Percentiles rank a stretch among this genome's conserved stretches.
These are phyloP conservation scores for Melanotaenia pygmaea DNA, from an alignment of 2,797 vertebrate genomes.

Conservation along the genomic window DNA sequence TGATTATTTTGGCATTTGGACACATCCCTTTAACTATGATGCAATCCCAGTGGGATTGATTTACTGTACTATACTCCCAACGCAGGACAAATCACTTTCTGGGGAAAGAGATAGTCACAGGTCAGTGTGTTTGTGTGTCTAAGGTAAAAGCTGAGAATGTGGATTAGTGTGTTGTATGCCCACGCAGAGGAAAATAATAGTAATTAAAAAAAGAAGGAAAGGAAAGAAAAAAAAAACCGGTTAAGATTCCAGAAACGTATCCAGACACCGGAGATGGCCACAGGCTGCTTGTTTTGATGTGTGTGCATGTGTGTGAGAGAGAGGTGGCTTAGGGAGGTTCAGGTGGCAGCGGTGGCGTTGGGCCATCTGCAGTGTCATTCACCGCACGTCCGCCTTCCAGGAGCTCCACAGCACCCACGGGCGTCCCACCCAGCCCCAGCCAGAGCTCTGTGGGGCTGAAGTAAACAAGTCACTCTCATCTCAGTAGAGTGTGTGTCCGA, in stretches of 20 bases:
- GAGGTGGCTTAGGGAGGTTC: constrained; percentile 55
- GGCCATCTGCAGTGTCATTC: constrained; percentile 78
- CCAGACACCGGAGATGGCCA: constrained; percentile 64
- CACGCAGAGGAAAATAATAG: constrained; percentile 20
- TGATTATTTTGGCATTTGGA: constrained; percentile 76
- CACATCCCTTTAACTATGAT: constrained; percentile 67
- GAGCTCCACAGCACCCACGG: constrained; percentile 68
- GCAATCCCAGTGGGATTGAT: constrained; percentile 74
- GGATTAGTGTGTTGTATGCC: constrained; percentile 10
- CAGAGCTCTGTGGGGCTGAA: constrained; percentile 61
- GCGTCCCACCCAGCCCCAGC: constrained; percentile 75
- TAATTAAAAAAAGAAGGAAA: constrained; percentile 16
- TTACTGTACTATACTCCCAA: constrained; percentile 62
- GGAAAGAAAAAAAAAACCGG: constrained; percentile 1
- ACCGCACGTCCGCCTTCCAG: constrained; percentile 61
- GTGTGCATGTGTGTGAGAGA: constrained; percentile 50
- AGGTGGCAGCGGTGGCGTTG: constrained; percentile 67
- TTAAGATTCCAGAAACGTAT: constrained; percentile 45
- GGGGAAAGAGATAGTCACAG: constrained; percentile 35
- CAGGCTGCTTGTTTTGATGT: constrained; percentile 71
- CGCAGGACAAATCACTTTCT: constrained; percentile 48
- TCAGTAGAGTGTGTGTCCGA: constrained; percentile 14
- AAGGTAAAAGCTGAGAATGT: background rate
- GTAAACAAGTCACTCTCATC: constrained; percentile 77
- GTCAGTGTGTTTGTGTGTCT: constrained; percentile 26